Percentiles rank a stretch among this genome's conserved stretches.
Conservation (phyloP, 2,888 invertebrate genomes). For the Ceraclea dissimilis region DNA sequence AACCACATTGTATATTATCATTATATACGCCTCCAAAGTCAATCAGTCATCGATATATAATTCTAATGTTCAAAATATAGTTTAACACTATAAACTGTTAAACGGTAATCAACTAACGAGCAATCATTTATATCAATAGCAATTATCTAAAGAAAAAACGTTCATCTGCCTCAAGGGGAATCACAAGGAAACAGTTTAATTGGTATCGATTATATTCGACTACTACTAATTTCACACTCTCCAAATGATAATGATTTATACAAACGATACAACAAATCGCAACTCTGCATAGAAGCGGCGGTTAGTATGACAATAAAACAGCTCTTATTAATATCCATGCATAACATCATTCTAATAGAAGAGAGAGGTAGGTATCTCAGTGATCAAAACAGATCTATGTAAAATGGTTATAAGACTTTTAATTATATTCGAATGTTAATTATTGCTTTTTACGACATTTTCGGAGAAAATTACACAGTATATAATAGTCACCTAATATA, state of each 20-base stretch:
- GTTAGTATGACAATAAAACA: too few species aligned
- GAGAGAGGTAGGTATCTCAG: too few species aligned
- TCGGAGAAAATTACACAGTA: too few species aligned
- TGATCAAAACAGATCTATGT: too few species aligned
- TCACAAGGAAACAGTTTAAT: conserved; percentile 10
- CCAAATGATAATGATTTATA: conserved; percentile 19
- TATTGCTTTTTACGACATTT: too few species aligned
- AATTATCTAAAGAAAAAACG: background rate
- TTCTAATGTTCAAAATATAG: background rate
- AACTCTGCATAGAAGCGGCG: too few species aligned
- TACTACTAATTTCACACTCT: conserved; percentile 21
- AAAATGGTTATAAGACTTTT: too few species aligned
- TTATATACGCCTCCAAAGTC: background rate
- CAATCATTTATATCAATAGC: conserved; percentile 4
- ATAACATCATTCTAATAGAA: too few species aligned
- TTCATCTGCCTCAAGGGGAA: conserved; percentile 1
- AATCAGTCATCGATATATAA: background rate
- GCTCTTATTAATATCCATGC: too few species aligned
- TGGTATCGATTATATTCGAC: conserved; percentile 8
- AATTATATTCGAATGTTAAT: too few species aligned
- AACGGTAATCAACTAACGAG: conserved; percentile 6
- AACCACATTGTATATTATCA: background rate
- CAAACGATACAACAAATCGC: background rate
- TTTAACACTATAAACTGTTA: conserved; percentile 3
- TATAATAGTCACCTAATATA: too few species aligned